Conservation (phyloP, 2,113 vertebrate species). For the Felis catus region DNA sequence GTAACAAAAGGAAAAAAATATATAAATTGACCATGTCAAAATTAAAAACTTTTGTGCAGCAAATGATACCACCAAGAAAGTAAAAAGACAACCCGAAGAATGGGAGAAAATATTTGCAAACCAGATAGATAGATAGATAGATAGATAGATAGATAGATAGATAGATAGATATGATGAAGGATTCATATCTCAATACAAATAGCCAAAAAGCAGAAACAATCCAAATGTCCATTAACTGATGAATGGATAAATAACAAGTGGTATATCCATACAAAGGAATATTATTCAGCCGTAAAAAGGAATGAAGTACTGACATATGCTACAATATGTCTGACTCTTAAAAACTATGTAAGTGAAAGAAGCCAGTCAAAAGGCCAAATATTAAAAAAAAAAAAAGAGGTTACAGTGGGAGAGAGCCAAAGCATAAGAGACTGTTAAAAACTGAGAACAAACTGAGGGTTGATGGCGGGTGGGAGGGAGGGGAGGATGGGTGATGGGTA, state of each 20-base stretch:
- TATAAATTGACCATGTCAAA: background rate
- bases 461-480: no score
- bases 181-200: background rate
- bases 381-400: background rate
- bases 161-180: background rate
- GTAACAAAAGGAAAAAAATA: background rate
- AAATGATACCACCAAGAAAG: background rate
- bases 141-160: no score
- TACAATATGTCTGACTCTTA: background rate
- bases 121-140: no score
- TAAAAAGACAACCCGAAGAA: background rate
- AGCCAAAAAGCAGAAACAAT: background rate
- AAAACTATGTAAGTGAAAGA: background rate
- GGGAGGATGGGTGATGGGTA: no score
- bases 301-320: background rate
- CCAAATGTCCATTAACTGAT: background rate
- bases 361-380: background rate
- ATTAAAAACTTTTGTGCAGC: background rate
- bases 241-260: background rate
- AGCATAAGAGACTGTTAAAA: no score
- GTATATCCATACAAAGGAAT: background rate
- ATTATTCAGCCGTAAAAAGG: background rate
- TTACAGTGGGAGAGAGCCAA: no score
- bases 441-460: no score
- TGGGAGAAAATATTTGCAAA: background rate